phyloP scores from a whole-genome alignment of 1,140 invertebrate species.

The Cephus cinctus region DNA sequence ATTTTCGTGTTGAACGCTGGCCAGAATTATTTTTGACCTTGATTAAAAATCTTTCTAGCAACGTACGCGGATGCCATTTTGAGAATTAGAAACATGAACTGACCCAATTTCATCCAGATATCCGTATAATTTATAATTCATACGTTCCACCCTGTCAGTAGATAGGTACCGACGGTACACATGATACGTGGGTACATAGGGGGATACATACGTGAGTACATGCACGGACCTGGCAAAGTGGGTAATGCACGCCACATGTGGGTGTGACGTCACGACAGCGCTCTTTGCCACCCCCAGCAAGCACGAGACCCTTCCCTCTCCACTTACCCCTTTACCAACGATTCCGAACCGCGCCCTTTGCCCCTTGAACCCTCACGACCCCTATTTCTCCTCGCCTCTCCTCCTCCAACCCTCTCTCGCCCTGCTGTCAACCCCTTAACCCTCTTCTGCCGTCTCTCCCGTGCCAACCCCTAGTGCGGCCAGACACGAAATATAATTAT shows the following conservation, averaged over 20 bases:
- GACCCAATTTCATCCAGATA: no score
- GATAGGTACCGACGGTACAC: background rate
- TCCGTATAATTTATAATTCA: no score
- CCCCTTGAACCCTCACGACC: no score
- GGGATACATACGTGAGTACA: background rate
- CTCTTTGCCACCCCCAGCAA: conserved; percentile 7
- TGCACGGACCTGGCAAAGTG: conserved; percentile 21
- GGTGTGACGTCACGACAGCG: conserved; percentile 34
- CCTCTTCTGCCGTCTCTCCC: conserved; percentile 4
- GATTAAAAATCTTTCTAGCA: conserved; percentile 4
- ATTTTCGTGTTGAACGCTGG: background rate
- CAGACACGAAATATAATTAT: no score
- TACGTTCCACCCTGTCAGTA: no score
- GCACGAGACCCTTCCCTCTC: conserved; percentile 6
- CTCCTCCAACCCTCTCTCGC: background rate
- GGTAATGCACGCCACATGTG: conserved; percentile 46
- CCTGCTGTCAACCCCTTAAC: background rate
- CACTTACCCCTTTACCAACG: conserved; percentile 12
- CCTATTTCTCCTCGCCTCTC: no score
- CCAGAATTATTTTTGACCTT: background rate
- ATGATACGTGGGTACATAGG: background rate
- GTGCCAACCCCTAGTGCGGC: no score
- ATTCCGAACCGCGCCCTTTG: conserved; percentile 5
- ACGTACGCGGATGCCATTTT: no score
- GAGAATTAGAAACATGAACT: no score